Evolutionary conservation across 2,113 vertebrate genomes (phyloP).

Genomic region (Apodemus speciosus): DNA sequence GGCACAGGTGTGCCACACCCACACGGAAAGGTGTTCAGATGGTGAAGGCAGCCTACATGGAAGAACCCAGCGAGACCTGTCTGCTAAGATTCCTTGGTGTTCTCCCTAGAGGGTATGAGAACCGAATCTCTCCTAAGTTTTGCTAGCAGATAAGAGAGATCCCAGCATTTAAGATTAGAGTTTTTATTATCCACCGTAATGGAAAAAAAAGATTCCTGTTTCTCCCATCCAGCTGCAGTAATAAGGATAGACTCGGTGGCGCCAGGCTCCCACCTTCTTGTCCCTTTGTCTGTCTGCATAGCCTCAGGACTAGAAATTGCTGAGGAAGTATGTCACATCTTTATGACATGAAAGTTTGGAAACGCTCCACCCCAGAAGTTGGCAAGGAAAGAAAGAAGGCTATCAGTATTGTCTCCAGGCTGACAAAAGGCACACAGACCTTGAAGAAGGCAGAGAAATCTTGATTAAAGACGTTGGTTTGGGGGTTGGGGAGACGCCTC

Average conservation of each 20-base stretch:
- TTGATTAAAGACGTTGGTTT: constrained; percentile 71
- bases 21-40: background rate
- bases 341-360: constrained; percentile 89
- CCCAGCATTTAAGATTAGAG: background rate
- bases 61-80: background rate
- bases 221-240: background rate
- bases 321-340: constrained; percentile 86
- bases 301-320: constrained; percentile 88
- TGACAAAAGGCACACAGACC: constrained; percentile 88
- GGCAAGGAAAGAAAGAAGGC: constrained; percentile 93
- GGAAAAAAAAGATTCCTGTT: background rate
- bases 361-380: constrained; percentile 91
- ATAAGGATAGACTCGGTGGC: background rate
- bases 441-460: constrained; percentile 88
- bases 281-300: background rate
- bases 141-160: background rate
- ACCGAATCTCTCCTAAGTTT: background rate
- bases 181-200: background rate
- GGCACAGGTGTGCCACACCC: background rate
- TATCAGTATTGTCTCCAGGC: constrained; percentile 86
- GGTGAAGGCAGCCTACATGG: background rate
- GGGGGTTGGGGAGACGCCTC: background rate
- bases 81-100: background rate
- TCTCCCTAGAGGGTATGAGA: background rate
- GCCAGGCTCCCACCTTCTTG: background rate